Base-by-base conservation (phyloP, 1,140 invertebrate genomes). In the Heliothis virescens region DNA sequence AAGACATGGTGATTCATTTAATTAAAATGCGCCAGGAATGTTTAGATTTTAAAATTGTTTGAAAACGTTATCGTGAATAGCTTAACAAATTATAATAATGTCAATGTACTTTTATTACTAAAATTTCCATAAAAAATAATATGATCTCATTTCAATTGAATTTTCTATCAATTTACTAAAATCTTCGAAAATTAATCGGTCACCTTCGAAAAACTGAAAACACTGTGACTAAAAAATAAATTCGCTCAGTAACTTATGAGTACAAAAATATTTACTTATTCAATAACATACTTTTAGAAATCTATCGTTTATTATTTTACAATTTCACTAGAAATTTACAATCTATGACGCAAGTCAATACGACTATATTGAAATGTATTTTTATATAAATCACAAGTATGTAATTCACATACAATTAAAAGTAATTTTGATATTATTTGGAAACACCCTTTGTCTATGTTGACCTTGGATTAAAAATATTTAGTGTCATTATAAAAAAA, bases 181-280 rank as follows among this genome's bases (percentile, higher is more conserved):
- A 72, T 13, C 26, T 72, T 77, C 72, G 65, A 63, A 41, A 81
- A 81, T 74, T 52, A 41, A 79, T 80, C 67, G 79, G 79, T 79
- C 71, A 75, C 52, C 12, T 47, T 72, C 13, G 50, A 60, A 65
- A 71, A 79, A 73, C 52, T 73, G 59, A 55, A 81, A 15, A 74
- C 72, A 79, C 67, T 53, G 65, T 74, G 75, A 80, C 47, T 79
- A 84, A 83, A 72, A 77, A 85, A 85, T 85, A 87, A 86, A 88
- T 85, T 88, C 83, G 82, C 74, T 83, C 60, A 79, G 83, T 73
- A 82, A 75, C 48, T 78, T 80, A 73, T 63, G 74, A 79, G 79
- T 83, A 86, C 79, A 88, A 88, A 86, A 85, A 85, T 82, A 84
- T 76, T 74, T 63, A 65, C 74, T 63, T 76, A 76, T 81, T 78